These are phyloP conservation scores for Cotesia typhae DNA, from an alignment of 1,140 invertebrate genomes.

Conservation along the genomic window DNA sequence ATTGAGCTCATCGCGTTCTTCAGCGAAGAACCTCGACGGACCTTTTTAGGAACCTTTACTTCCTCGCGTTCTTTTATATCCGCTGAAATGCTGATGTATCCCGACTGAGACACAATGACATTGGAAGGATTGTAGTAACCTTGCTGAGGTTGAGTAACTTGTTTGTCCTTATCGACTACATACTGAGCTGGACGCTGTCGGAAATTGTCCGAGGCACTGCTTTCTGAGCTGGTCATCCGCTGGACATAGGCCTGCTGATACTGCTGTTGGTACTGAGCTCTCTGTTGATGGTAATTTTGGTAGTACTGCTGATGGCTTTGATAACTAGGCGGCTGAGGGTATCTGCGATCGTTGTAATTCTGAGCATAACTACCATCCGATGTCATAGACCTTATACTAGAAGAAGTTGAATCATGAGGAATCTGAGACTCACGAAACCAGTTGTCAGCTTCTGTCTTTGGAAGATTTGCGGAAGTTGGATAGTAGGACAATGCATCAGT, in stretches of 20 bases:
- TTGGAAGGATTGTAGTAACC: slow-evolving; percentile 69
- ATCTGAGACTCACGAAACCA: slow-evolving; percentile 70
- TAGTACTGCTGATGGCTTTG: slow-evolving; percentile 47
- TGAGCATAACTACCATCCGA: slow-evolving; percentile 70
- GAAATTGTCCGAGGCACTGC: slow-evolving; percentile 53
- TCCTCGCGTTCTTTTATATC: slow-evolving; percentile 73
- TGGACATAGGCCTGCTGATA: slow-evolving; percentile 58
- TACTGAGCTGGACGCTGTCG: slow-evolving; percentile 59
- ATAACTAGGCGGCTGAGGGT: slow-evolving; percentile 59
- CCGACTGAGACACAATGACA: slow-evolving; percentile 81
- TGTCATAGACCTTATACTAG: slow-evolving; percentile 68
- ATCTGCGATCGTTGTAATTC: slow-evolving; percentile 70
- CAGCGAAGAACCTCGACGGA: slow-evolving; percentile 74
- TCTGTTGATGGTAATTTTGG: slow-evolving; percentile 47
- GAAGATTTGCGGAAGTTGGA: slow-evolving; percentile 73
- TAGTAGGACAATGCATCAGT: slow-evolving; percentile 81
- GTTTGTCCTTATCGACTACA: slow-evolving; percentile 50
- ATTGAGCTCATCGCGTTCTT: slow-evolving; percentile 84
- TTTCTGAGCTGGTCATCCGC: slow-evolving; percentile 47
- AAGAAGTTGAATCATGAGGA: slow-evolving; percentile 68
- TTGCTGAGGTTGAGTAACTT: slow-evolving; percentile 64
- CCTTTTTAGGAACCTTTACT: slow-evolving; percentile 71
- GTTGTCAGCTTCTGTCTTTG: slow-evolving; percentile 67
- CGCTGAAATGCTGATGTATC: slow-evolving; percentile 80
- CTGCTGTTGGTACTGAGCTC: slow-evolving; percentile 54